Percentiles rank a stretch among this genome's conserved stretches.
Evolutionary conservation across 2,888 invertebrate genomes (phyloP).

Genomic region (Agrilus biguttatus): DNA sequence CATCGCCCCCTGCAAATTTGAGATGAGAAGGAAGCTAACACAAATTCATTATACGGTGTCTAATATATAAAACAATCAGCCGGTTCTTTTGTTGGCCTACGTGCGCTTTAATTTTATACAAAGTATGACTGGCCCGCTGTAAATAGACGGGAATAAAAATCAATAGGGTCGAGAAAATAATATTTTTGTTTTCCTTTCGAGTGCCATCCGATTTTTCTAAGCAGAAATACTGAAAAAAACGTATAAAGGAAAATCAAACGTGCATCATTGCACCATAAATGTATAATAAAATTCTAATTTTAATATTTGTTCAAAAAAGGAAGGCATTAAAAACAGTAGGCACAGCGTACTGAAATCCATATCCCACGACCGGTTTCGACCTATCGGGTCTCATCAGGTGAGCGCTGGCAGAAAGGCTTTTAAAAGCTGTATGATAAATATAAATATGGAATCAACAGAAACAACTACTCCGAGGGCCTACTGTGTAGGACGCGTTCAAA

Average conservation of each 20-base stretch:
- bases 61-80: constrained; percentile 30
- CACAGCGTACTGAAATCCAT: no score
- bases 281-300: no score
- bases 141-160: constrained; percentile 30
- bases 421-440: no score
- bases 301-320: no score
- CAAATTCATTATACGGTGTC: constrained; percentile 34
- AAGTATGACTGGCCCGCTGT: constrained; percentile 26
- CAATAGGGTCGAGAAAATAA: constrained; percentile 32
- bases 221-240: not conserved
- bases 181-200: constrained; percentile 26
- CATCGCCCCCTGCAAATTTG: constrained; percentile 11
- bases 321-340: no score
- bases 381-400: no score
- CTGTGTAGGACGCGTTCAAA: no score
- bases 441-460: no score
- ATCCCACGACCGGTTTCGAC: no score
- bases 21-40: constrained; percentile 20
- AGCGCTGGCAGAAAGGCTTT: no score
- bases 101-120: constrained; percentile 31
- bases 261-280: no score
- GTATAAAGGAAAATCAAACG: not conserved
- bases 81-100: constrained; percentile 25
- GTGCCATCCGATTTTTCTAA: not conserved
- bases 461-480: no score